A percentile compares a stretch with the other conserved stretches of the same genome.
phyloP scores from a whole-genome alignment of 1,140 invertebrate genomes.

The Pseudomyrmex cubaensis region DNA sequence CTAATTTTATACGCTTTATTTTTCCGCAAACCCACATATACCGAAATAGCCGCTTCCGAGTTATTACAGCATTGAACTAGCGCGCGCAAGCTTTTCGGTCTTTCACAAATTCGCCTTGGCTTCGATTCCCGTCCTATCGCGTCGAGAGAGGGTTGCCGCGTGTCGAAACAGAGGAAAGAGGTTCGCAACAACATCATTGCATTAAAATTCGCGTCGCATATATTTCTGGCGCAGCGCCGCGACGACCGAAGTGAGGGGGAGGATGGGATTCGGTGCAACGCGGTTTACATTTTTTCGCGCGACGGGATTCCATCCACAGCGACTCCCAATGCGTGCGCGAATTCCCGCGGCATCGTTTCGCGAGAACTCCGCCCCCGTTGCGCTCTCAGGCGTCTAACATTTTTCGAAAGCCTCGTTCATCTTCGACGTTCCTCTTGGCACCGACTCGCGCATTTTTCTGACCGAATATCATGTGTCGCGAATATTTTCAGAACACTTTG shows the following conservation, averaged over 20 bases:
- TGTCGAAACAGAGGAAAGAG: neutral
- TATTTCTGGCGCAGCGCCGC: conserved; percentile 20
- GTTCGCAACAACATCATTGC: conserved; percentile 3
- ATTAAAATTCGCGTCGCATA: conserved; percentile 34
- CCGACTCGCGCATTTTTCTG: conserved; percentile 30
- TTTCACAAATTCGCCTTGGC: conserved; percentile 36
- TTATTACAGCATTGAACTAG: conserved; percentile 53
- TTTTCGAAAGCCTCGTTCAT: conserved; percentile 44
- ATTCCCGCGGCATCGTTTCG: conserved; percentile 21
- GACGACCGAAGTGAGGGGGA: neutral
- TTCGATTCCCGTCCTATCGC: conserved; percentile 41
- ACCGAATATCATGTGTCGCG: conserved; percentile 35
- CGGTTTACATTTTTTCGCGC: neutral
- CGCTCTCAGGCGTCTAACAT: conserved; percentile 34
- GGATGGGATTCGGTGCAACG: neutral
- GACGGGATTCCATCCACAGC: conserved; percentile 22
- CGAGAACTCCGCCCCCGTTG: neutral
- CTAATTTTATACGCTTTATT: conserved; percentile 31
- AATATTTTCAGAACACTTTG: conserved; percentile 39
- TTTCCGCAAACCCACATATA: conserved; percentile 26
- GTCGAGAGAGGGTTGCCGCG: conserved; percentile 12
- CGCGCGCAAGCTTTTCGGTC: conserved; percentile 13
- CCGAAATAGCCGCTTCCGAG: conserved; percentile 32
- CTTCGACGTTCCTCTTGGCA: conserved; percentile 44
- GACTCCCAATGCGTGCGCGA: conserved; percentile 28